These are phyloP conservation scores for Saxidomus purpurata DNA, from an alignment of 1,140 invertebrate species.

Conservation along the genomic window DNA sequence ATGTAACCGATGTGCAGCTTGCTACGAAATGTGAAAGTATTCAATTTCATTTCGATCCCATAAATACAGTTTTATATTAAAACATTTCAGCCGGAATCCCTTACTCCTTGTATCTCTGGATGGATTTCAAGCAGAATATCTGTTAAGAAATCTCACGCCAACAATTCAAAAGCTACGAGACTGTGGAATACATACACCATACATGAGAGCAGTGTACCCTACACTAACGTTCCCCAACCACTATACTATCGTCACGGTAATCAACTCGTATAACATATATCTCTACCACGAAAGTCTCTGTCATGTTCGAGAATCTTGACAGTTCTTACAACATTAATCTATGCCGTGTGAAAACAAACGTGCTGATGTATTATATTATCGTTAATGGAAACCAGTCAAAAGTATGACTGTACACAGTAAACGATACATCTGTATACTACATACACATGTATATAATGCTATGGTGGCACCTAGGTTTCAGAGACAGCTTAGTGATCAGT, in stretches of 20 bases:
- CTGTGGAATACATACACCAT: conserved; percentile 89
- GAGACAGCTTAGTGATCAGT: too few relatives aligned
- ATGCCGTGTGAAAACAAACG: too few relatives aligned
- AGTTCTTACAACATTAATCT: not conserved
- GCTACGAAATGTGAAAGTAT: not conserved
- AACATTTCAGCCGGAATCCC: conserved; percentile 64
- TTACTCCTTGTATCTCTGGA: conserved; percentile 90
- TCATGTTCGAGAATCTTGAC: too few relatives aligned
- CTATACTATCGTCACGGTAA: conserved; percentile 85
- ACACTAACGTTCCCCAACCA: conserved; percentile 94
- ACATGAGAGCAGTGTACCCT: conserved; percentile 90
- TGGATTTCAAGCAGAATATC: conserved; percentile 91
- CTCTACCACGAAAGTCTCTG: too few relatives aligned
- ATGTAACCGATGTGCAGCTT: too few relatives aligned
- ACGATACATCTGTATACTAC: too few relatives aligned
- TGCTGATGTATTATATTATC: not conserved
- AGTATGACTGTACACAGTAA: too few relatives aligned
- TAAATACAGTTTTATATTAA: too few relatives aligned
- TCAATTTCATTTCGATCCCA: too few relatives aligned
- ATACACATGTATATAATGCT: too few relatives aligned
- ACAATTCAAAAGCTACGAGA: conserved; percentile 87
- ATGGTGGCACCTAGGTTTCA: too few relatives aligned
- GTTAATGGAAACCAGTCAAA: not conserved
- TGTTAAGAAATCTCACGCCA: conserved; percentile 87
- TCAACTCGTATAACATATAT: too few relatives aligned